Conservation (phyloP, 2,888 invertebrate species). For the Metacarcinus magister region DNA sequence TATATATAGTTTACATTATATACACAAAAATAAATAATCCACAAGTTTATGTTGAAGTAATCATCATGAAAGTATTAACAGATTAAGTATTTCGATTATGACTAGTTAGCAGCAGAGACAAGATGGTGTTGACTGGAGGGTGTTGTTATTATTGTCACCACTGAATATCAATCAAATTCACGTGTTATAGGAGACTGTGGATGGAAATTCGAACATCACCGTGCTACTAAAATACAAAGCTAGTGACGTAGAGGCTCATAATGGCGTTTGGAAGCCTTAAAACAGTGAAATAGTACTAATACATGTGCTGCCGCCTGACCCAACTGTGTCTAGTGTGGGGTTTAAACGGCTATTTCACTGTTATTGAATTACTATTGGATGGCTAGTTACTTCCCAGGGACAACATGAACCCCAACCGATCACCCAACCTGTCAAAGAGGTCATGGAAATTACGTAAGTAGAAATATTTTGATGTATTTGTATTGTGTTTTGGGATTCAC, state of each 20-base stretch:
- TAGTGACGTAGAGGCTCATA: background rate
- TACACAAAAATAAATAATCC: no score
- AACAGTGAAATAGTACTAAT: background rate
- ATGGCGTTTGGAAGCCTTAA: background rate
- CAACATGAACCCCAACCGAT: conserved; percentile 74
- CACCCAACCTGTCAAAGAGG: conserved; percentile 72
- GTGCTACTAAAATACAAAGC: background rate
- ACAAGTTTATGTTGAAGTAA: no score
- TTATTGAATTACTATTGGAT: background rate
- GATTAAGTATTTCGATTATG: no score
- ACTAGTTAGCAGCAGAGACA: background rate
- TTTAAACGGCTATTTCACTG: background rate
- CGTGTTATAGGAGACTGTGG: background rate
- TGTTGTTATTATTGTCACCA: background rate
- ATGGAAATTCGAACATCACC: background rate
- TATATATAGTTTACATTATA: no score
- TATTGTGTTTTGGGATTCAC: background rate
- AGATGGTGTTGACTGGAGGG: background rate
- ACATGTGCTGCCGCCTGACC: background rate
- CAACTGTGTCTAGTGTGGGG: background rate
- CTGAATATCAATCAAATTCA: background rate
- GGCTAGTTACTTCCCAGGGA: background rate
- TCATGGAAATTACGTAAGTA: conserved; percentile 77
- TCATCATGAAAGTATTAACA: no score
- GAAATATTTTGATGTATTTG: background rate